Percentiles rank a stretch among this genome's conserved stretches.
Conservation (phyloP, 2,888 invertebrate genomes). For the Drosophila gaucha region DNA sequence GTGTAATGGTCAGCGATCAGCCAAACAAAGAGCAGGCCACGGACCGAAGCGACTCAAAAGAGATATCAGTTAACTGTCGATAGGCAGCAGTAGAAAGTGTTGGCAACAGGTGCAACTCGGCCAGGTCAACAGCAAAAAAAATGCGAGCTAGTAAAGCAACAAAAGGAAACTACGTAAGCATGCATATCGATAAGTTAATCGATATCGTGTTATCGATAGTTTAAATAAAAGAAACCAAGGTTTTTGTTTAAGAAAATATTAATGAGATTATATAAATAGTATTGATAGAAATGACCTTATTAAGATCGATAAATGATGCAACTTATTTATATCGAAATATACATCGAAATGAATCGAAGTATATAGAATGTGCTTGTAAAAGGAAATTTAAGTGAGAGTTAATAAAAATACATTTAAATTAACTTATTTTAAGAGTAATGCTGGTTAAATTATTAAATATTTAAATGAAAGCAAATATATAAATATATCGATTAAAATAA, state of each 20-base stretch:
- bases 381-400: no score
- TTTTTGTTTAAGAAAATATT: no score
- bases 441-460: no score
- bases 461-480: no score
- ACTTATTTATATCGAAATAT: no score
- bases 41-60: slow-evolving; percentile 2
- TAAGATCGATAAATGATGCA: neutral
- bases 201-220: neutral
- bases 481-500: neutral
- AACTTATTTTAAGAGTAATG: no score
- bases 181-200: neutral
- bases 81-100: slow-evolving; percentile 29
- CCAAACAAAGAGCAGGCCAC: slow-evolving; percentile 16
- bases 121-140: neutral
- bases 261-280: no score
- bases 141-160: neutral
- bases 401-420: no score
- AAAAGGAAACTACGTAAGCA: neutral
- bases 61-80: slow-evolving; percentile 32
- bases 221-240: no score
- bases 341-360: no score
- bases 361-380: no score
- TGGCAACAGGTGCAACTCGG: slow-evolving; percentile 31
- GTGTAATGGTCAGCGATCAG: slow-evolving; percentile 44
- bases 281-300: no score